Percentiles rank a stretch among this genome's conserved stretches.
These are phyloP conservation scores for Centropus unirufus DNA, from an alignment of 2,113 vertebrate species.

Conservation along the genomic window DNA sequence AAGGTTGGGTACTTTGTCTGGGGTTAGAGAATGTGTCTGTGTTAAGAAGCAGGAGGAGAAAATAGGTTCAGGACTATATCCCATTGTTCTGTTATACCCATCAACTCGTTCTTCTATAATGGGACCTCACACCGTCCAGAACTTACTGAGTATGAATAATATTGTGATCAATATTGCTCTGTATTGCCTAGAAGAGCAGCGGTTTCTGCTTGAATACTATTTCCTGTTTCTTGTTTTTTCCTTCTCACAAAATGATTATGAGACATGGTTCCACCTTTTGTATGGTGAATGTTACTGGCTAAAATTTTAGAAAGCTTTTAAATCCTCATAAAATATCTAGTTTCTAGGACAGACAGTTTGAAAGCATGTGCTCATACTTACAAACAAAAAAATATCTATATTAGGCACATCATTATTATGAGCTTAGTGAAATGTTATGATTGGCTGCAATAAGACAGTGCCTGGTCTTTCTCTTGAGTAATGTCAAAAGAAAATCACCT, in stretches of 20 bases:
- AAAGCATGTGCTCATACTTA: neutral
- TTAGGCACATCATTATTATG: neutral
- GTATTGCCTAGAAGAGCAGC: neutral
- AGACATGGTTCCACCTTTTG: neutral
- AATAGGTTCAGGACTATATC: neutral
- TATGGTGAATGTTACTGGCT: neutral
- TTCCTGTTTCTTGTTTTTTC: neutral
- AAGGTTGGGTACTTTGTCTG: neutral
- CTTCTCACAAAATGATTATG: neutral
- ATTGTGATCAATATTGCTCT: neutral
- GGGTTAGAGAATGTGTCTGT: neutral
- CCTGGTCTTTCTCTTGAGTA: neutral
- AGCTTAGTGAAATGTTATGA: slow-evolving; percentile 20
- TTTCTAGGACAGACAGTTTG: neutral
- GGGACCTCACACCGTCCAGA: neutral
- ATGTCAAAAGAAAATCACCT: neutral
- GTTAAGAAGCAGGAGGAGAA: neutral
- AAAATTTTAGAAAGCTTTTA: neutral
- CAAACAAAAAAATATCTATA: neutral
- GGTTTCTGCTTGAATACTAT: neutral
- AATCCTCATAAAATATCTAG: neutral
- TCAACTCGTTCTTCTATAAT: neutral
- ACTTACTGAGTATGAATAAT: neutral
- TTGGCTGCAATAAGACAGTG: neutral
- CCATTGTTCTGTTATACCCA: neutral